Conservation (phyloP, 2,113 vertebrate genomes). For the Ivindomyrus marchei region DNA sequence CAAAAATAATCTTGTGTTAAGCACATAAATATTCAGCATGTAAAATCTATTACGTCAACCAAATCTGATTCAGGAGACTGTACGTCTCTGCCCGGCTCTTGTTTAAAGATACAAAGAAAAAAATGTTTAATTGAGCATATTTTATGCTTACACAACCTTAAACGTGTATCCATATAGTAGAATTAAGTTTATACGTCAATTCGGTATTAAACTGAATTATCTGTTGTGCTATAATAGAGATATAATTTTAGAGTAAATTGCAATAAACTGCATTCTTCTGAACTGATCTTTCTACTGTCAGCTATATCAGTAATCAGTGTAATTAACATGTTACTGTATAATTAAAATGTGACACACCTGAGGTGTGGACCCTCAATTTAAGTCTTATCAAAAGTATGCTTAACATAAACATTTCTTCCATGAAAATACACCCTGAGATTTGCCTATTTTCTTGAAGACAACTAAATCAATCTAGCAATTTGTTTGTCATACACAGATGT, state of each 20-base stretch:
- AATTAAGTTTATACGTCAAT: not conserved
- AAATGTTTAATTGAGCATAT: not conserved
- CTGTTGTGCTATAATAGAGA: not conserved
- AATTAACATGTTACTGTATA: not conserved
- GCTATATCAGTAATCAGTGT: not conserved
- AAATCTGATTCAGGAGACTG: not conserved
- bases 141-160: not conserved
- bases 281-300: not conserved
- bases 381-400: not conserved
- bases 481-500: not conserved
- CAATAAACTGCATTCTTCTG: not conserved
- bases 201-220: not conserved
- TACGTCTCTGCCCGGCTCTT: not conserved
- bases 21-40: not conserved
- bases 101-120: not conserved
- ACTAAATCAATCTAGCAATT: not conserved
- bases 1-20: not conserved
- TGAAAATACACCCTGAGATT: conserved; percentile 9
- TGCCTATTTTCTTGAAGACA: not conserved
- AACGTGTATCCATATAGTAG: not conserved
- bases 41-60: not conserved
- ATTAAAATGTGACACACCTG: not conserved
- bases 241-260: not conserved
- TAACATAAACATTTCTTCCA: not conserved
- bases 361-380: not conserved